phyloP scores from a whole-genome alignment of 1,140 invertebrate species.

The Chionoecetes opilio region DNA sequence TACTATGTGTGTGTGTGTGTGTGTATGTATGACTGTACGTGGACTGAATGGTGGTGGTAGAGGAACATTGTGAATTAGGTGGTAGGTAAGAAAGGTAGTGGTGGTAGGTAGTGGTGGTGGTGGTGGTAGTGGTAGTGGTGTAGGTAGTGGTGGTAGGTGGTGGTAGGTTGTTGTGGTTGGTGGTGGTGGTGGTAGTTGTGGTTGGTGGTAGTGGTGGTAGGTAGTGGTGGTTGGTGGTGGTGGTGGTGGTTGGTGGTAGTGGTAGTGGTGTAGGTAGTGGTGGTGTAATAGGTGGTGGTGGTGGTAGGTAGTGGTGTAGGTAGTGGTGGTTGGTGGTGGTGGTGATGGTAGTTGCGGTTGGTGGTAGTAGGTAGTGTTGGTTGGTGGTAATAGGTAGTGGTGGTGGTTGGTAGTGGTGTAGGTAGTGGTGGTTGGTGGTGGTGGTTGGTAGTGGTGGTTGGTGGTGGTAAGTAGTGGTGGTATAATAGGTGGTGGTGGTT shows the following conservation, averaged over 20 bases:
- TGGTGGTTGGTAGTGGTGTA: background rate
- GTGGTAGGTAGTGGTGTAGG: background rate
- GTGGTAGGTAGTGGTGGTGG: no score
- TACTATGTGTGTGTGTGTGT: no score
- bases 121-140: no score
- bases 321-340: background rate
- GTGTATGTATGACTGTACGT: no score
- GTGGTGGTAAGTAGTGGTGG: background rate
- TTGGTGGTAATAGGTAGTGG: background rate
- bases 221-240: no score
- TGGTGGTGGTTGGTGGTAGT: background rate
- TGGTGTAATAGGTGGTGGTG: background rate
- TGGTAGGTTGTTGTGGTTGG: no score
- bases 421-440: background rate
- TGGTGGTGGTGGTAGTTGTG: no score
- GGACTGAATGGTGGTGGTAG: background rate
- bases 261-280: background rate
- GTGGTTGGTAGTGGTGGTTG: conserved; percentile 36
- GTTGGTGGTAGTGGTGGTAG: no score
- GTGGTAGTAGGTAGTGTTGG: background rate
- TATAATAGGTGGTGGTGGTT: background rate
- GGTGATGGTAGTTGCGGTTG: background rate
- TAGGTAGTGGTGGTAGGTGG: no score
- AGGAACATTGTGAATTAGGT: background rate
- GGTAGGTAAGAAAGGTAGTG: background rate